phyloP scores from a whole-genome alignment of 2,888 invertebrate species.

The Fissipunctia ypsillon region DNA sequence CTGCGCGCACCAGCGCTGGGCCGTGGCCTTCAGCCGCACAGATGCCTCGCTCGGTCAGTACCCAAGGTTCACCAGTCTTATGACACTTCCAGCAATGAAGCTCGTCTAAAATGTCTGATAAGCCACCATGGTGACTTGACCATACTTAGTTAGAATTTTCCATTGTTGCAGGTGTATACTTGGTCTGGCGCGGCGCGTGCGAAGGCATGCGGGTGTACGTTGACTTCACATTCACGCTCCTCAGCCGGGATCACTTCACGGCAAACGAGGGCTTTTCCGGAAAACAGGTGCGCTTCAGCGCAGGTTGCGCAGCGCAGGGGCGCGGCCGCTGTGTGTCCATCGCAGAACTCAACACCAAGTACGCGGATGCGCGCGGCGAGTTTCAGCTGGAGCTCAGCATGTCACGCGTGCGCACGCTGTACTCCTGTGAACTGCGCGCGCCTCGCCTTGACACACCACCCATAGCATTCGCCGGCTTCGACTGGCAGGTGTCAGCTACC shows the following conservation, averaged over 20 bases:
- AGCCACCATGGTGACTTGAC: no score
- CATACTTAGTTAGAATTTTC: slow-evolving; percentile 1
- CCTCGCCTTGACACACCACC: slow-evolving; percentile 89
- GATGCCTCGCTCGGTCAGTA: slow-evolving; percentile 92
- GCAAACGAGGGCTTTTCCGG: slow-evolving; percentile 95
- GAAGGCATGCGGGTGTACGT: slow-evolving; percentile 94
- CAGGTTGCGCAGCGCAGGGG: slow-evolving; percentile 93
- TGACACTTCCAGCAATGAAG: background rate
- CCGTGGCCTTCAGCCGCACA: slow-evolving; percentile 94
- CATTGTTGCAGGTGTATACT: slow-evolving; percentile 92
- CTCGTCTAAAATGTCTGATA: background rate
- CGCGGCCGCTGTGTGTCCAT: slow-evolving; percentile 94
- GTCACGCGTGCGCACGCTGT: slow-evolving; percentile 94
- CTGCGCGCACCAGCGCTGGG: slow-evolving; percentile 95
- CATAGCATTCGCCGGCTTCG: slow-evolving; percentile 95
- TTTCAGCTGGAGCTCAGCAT: slow-evolving; percentile 95
- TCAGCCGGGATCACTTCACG: slow-evolving; percentile 95
- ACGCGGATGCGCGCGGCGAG: slow-evolving; percentile 95
- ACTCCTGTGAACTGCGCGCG: slow-evolving; percentile 93
- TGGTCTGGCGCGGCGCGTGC: slow-evolving; percentile 94
- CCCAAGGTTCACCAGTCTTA: background rate
- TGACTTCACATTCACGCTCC: slow-evolving; percentile 95
- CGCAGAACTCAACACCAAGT: slow-evolving; percentile 93
- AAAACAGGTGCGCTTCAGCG: slow-evolving; percentile 93
- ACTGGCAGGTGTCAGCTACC: slow-evolving; percentile 94